Percentiles rank a stretch among this genome's conserved stretches.
phyloP scores from a whole-genome alignment of 2,888 invertebrate genomes.

The Drosophila rubida region DNA sequence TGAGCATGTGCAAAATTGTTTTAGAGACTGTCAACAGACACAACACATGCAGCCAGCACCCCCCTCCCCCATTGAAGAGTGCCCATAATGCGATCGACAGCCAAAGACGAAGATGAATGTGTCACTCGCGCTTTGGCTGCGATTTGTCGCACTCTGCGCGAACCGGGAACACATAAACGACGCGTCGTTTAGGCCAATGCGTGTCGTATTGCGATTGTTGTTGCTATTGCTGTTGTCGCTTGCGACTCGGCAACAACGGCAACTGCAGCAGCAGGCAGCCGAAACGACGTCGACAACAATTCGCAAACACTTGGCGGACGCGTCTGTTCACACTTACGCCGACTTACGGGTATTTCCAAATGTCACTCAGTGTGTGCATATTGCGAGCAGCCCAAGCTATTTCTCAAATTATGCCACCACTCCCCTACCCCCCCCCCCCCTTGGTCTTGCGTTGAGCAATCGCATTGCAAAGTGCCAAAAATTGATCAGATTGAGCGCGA shows the following conservation, averaged over 20 bases:
- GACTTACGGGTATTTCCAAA: constrained; percentile 13
- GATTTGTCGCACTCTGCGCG: constrained; percentile 27
- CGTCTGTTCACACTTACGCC: constrained; percentile 5
- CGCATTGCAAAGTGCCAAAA: not conserved
- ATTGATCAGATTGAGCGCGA: not conserved
- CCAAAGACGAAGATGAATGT: constrained; percentile 2
- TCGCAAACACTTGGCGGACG: constrained; percentile 25
- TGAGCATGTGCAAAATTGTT: constrained; percentile 21
- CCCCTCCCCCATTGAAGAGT: not conserved
- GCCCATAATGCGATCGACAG: not conserved
- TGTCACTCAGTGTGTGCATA: constrained; percentile 31
- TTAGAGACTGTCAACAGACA: constrained; percentile 34
- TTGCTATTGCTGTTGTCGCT: constrained; percentile 6
- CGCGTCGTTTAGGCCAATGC: constrained; percentile 21
- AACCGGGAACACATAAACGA: constrained; percentile 28
- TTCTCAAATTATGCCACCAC: not conserved
- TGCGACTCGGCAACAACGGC: constrained; percentile 5
- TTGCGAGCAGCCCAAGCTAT: not conserved
- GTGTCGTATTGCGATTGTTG: constrained; percentile 8
- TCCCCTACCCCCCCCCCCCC: no score
- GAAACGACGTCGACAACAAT: constrained; percentile 14
- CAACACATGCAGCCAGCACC: not conserved
- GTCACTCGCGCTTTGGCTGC: constrained; percentile 11
- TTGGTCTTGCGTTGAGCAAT: not conserved
- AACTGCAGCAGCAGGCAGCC: constrained; percentile 3